Percentiles rank a stretch among this genome's conserved stretches.
Evolutionary conservation across 2,797 vertebrate species (phyloP).

Genomic region (Hirundo rustica): DNA sequence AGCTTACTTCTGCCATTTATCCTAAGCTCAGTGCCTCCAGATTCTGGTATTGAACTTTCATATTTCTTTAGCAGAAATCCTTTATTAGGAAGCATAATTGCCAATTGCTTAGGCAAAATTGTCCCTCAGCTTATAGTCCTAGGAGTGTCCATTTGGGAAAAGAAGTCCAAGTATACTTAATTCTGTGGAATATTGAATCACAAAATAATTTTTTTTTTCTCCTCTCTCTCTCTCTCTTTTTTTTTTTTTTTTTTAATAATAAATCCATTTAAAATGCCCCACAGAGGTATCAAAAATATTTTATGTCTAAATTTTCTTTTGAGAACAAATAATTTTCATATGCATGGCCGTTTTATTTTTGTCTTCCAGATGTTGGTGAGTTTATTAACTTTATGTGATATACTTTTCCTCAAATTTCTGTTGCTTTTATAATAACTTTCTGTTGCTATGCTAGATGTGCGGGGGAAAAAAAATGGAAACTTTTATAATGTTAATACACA

Average conservation of each 20-base stretch:
- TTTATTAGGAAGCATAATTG: not conserved
- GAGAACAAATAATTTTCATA: not conserved
- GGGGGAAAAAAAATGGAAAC: not conserved
- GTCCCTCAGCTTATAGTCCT: not conserved
- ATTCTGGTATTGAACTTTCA: not conserved
- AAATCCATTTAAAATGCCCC: not conserved
- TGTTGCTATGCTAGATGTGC: not conserved
- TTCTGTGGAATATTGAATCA: not conserved
- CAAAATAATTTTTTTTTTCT: not conserved
- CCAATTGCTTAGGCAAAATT: not conserved
- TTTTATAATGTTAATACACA: not conserved
- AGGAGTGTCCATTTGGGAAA: not conserved
- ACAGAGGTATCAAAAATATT: not conserved
- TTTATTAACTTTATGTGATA: not conserved
- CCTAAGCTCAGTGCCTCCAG: not conserved
- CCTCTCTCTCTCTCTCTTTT: no score
- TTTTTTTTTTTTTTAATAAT: not conserved
- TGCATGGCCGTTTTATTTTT: not conserved
- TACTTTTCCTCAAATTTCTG: not conserved
- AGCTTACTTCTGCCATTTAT: not conserved
- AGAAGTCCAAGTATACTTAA: not conserved
- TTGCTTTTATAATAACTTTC: not conserved
- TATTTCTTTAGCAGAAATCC: not conserved
- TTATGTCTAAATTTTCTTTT: not conserved
- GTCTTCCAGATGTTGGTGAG: not conserved